A percentile compares a stretch with the other conserved stretches of the same genome.
Conservation (phyloP, 2,888 invertebrate genomes). For the Oegoconia quadripuncta region DNA sequence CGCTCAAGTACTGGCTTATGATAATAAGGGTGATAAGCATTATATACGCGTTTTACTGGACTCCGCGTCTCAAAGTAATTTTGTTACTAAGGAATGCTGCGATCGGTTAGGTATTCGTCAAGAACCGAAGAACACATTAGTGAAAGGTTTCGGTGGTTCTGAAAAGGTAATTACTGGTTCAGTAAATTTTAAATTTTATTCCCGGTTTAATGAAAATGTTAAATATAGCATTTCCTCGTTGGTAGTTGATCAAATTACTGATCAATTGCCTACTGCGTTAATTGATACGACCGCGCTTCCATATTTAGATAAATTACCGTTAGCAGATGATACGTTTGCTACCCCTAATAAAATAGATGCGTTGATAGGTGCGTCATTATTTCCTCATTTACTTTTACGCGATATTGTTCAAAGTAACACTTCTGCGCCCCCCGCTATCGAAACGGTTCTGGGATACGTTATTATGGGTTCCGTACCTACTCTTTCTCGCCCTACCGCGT, state of each 20-base stretch:
- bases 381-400: not conserved
- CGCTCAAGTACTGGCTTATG: too few relatives aligned
- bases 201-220: too few relatives aligned
- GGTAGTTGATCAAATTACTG: slow-evolving; percentile 10
- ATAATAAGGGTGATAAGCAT: too few relatives aligned
- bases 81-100: too few relatives aligned
- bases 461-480: slow-evolving; percentile 15
- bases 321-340: not conserved
- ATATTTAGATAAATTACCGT: not conserved
- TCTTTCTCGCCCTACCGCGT: not conserved
- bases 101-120: too few relatives aligned
- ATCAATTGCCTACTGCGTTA: not conserved
- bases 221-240: too few relatives aligned
- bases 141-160: too few relatives aligned
- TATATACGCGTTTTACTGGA: too few relatives aligned
- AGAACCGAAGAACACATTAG: too few relatives aligned
- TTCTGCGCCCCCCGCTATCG: slow-evolving; percentile 6
- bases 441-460: slow-evolving; percentile 15
- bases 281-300: not conserved
- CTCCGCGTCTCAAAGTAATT: too few relatives aligned
- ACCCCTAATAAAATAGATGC: not conserved
- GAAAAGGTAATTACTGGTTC: too few relatives aligned
- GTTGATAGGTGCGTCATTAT: not conserved
- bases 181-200: too few relatives aligned
- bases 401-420: not conserved